Evolutionary conservation across 2,888 invertebrate genomes (phyloP).

Genomic region (Aromia moschata): DNA sequence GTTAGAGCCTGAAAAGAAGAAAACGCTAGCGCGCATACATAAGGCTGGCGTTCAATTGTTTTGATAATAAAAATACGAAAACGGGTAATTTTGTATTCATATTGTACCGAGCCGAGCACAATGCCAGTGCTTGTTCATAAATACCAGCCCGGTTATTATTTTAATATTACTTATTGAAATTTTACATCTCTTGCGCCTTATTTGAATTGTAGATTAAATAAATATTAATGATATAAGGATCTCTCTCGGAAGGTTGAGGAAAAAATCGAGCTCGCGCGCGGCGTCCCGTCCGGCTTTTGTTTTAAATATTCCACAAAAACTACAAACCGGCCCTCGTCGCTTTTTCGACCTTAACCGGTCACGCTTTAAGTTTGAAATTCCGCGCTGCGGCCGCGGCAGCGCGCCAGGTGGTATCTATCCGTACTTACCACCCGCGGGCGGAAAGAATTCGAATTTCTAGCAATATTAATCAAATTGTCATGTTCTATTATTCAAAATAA

Average conservation of each 20-base stretch:
- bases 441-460: constrained; percentile 61
- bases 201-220: constrained; percentile 41
- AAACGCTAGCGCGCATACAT: constrained; percentile 49
- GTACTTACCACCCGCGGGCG: constrained; percentile 58
- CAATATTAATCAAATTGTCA: constrained; percentile 62
- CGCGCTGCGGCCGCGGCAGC: constrained; percentile 43
- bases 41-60: constrained; percentile 60
- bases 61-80: constrained; percentile 57
- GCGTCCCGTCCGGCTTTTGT: constrained; percentile 25
- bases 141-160: constrained; percentile 50
- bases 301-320: constrained; percentile 30
- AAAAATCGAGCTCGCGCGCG: constrained; percentile 16
- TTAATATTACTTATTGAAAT: constrained; percentile 52
- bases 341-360: constrained; percentile 19
- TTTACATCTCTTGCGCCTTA: constrained; percentile 43
- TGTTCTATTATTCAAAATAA: constrained; percentile 61
- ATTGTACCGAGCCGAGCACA: constrained; percentile 55
- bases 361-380: constrained; percentile 48
- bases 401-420: constrained; percentile 53
- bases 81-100: constrained; percentile 62
- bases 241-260: constrained; percentile 16
- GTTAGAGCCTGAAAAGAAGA: constrained; percentile 30
- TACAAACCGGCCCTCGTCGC: constrained; percentile 31
- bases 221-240: constrained; percentile 34
- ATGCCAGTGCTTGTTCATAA: constrained; percentile 55